These are phyloP conservation scores for Cyrtonyx montezumae DNA, from an alignment of 2,113 vertebrate genomes.

Conservation along the genomic window DNA sequence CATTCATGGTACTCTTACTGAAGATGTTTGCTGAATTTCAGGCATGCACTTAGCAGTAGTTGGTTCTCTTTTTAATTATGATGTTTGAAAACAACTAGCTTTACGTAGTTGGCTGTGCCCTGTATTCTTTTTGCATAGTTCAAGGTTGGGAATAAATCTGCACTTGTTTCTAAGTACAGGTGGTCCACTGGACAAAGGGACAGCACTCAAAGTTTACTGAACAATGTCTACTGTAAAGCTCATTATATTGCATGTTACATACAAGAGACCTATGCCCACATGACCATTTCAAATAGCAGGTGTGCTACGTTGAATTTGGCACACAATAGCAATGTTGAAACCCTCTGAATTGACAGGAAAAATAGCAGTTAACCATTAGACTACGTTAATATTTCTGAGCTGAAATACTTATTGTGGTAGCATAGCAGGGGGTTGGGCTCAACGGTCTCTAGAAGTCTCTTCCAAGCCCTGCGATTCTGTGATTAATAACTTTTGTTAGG, in stretches of 20 bases:
- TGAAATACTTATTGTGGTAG: not conserved
- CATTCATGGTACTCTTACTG: not conserved
- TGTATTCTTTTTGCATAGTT: not conserved
- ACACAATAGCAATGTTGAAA: fast-evolving
- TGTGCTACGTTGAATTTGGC: not conserved
- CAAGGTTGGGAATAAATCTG: not conserved
- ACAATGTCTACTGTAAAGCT: not conserved
- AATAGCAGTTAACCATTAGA: not conserved
- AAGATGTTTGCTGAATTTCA: not conserved
- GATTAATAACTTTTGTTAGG: not conserved
- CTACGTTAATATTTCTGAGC: not conserved
- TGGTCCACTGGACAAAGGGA: not conserved
- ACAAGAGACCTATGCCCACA: not conserved
- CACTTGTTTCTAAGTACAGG: fast-evolving
- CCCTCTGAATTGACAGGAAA: not conserved
- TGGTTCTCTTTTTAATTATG: not conserved
- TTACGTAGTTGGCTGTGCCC: not conserved
- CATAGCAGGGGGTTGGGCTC: too few species aligned
- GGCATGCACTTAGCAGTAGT: not conserved
- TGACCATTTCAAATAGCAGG: not conserved
- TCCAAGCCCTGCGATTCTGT: too few species aligned
- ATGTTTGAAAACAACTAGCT: not conserved
- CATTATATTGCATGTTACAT: fast-evolving
- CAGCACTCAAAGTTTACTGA: not conserved
- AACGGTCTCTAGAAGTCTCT: too few species aligned